phyloP scores from a whole-genome alignment of 2,797 vertebrate genomes.

The Dallia pectoralis region DNA sequence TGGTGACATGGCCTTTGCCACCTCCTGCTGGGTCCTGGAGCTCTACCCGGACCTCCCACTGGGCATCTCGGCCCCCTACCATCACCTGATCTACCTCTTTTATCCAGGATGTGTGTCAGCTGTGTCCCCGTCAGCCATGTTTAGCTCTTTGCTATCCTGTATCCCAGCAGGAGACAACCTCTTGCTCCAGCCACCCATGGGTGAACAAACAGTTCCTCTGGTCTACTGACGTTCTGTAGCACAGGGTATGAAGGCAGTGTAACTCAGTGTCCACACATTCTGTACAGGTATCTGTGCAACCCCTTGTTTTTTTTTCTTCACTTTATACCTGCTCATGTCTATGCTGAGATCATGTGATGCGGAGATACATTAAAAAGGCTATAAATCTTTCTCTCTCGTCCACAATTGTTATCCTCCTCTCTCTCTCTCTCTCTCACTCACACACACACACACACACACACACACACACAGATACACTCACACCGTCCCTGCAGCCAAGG shows the following conservation, averaged over 20 bases:
- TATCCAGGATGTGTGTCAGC: conserved; percentile 30
- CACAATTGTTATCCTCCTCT: neutral
- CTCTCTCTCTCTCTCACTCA: conserved; percentile 11
- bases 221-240: neutral
- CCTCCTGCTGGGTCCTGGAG: conserved; percentile 56
- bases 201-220: conserved; percentile 42
- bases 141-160: conserved; percentile 50
- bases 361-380: conserved; percentile 6
- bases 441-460: conserved; percentile 39
- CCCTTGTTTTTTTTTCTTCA: neutral
- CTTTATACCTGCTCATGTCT: neutral
- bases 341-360: neutral
- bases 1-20: conserved; percentile 65
- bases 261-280: neutral
- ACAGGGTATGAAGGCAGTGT: conserved; percentile 14
- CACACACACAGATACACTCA: conserved; percentile 52
- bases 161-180: conserved; percentile 49
- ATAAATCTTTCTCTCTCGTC: neutral
- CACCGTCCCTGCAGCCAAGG: conserved; percentile 73
- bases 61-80: conserved; percentile 45
- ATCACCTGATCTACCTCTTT: conserved; percentile 36
- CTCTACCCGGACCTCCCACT: conserved; percentile 49
- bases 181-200: conserved; percentile 46
- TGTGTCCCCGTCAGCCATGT: conserved; percentile 47
- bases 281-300: neutral